phyloP scores from a whole-genome alignment of 2,113 vertebrate genomes.

The Megaleporinus macrocephalus region DNA sequence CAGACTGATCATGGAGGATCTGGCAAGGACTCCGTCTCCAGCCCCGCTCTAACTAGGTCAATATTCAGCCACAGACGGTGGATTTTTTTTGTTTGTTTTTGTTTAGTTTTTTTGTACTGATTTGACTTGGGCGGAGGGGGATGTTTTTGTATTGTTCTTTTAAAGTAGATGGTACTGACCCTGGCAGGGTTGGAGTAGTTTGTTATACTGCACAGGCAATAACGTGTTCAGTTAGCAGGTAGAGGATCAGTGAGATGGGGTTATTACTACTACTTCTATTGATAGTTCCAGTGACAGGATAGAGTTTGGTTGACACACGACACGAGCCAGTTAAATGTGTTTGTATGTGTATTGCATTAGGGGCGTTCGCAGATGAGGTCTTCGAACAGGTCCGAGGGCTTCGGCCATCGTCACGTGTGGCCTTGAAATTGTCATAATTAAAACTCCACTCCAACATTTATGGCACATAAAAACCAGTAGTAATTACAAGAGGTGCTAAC shows the following conservation, averaged over 20 bases:
- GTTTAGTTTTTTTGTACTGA: conserved; percentile 40
- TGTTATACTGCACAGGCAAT: conserved; percentile 45
- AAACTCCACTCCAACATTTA: background rate
- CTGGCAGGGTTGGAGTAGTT: conserved; percentile 36
- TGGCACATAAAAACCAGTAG: background rate
- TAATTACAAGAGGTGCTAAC: background rate
- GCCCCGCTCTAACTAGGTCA: conserved; percentile 58
- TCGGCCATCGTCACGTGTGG: background rate
- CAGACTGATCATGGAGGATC: conserved; percentile 45
- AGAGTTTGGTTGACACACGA: conserved; percentile 8
- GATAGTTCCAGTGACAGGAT: conserved; percentile 6
- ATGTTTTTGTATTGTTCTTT: conserved; percentile 29
- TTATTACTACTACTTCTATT: conserved; percentile 17
- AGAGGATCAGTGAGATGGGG: conserved; percentile 4
- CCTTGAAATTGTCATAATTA: conserved; percentile 19
- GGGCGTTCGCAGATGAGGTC: background rate
- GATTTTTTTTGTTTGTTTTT: conserved; percentile 54
- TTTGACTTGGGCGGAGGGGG: conserved; percentile 28
- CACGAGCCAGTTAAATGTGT: background rate
- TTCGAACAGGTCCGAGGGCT: background rate
- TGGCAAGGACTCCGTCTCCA: conserved; percentile 59
- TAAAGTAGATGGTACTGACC: conserved; percentile 40
- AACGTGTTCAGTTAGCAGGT: conserved; percentile 17
- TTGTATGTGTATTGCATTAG: background rate
- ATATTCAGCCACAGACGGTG: conserved; percentile 22